Conservation (phyloP, 2,888 invertebrate genomes). For the Diloba caeruleocephala region DNA sequence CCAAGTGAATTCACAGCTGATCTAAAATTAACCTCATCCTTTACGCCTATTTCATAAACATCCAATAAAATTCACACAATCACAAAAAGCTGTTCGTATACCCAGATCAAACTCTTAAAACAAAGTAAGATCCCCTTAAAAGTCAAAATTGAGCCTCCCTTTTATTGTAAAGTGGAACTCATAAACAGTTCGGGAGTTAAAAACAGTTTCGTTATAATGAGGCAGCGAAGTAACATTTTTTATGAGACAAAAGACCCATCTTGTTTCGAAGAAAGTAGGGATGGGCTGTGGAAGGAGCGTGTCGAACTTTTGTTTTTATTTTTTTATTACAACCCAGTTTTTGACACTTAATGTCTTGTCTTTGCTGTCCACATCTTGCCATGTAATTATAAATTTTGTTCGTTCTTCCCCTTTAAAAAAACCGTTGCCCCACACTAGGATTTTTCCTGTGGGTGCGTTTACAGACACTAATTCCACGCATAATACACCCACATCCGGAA, state of each 20-base stretch:
- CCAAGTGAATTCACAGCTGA: too few relatives aligned
- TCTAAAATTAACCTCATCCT: too few relatives aligned
- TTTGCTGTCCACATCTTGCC: too few relatives aligned
- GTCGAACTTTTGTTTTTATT: background rate
- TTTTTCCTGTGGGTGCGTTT: too few relatives aligned
- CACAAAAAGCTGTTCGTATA: background rate
- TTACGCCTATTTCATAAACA: too few relatives aligned
- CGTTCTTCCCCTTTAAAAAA: too few relatives aligned
- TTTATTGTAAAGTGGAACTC: slow-evolving; percentile 21
- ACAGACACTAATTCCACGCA: too few relatives aligned
- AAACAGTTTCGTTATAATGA: slow-evolving; percentile 8
- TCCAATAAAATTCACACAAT: background rate
- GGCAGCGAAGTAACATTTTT: slow-evolving; percentile 26
- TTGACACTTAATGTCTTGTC: too few relatives aligned
- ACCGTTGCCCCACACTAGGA: too few relatives aligned
- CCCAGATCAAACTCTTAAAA: background rate
- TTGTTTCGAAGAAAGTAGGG: slow-evolving; percentile 26
- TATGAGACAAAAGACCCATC: slow-evolving; percentile 21
- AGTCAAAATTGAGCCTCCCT: slow-evolving; percentile 3
- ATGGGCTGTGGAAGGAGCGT: slow-evolving; percentile 17
- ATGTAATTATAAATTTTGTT: too few relatives aligned
- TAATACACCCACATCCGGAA: too few relatives aligned
- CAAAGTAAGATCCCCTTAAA: slow-evolving; percentile 1
- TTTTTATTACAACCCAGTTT: too few relatives aligned
- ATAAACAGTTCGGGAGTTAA: slow-evolving; percentile 12